Evolutionary conservation across 2,888 invertebrate genomes (phyloP), one percentile per base, ranked within the genome.

Genomic region (Meloe dianella): DNA sequence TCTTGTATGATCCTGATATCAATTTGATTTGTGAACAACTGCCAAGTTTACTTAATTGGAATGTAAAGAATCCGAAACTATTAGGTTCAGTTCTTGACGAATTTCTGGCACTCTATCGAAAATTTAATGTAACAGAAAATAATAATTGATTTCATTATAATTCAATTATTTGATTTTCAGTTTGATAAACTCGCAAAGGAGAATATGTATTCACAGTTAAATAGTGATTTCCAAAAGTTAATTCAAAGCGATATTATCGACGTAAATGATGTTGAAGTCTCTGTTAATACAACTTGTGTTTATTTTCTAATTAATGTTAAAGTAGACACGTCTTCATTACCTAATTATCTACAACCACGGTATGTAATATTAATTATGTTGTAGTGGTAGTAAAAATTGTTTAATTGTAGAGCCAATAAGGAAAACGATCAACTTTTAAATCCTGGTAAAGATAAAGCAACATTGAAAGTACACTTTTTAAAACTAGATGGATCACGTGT

Each of bases 231-330:
- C 77, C 85, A 85, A 71, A 86, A 87, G n/a, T 82, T 92, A 56
- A 80, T 90, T 10, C 85, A 86, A 20, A 85, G 87, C 74, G 83
- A 86, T 20, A 80, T 86, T 47, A 85, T 88, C 58, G 81, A 85
- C 57, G 85, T 86, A 68, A 85, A 87, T 66, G 88, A 91, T 78
- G 84, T 92, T 61, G 92, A 92, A 84, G 86, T 92, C 30, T 86
- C 86, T 80, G 87, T 90, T 5, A 86, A 88, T n/a, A 79, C 79
- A 24, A 83, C 84, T 68, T 81, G 85, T 30, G 88, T 89, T 0
- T 87, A 87, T 78, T 90, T 92, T 78, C 78, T 91, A 32, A 89
- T 92, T 67, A 87, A 85, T 75, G 83, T 92, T 2, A 86, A 88
- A 74, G 84, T 92, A 32, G 89, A 92, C 76, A 88, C 88, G 72